phyloP scores from a whole-genome alignment of 2,113 vertebrate species.

The Hoplias malabaricus region DNA sequence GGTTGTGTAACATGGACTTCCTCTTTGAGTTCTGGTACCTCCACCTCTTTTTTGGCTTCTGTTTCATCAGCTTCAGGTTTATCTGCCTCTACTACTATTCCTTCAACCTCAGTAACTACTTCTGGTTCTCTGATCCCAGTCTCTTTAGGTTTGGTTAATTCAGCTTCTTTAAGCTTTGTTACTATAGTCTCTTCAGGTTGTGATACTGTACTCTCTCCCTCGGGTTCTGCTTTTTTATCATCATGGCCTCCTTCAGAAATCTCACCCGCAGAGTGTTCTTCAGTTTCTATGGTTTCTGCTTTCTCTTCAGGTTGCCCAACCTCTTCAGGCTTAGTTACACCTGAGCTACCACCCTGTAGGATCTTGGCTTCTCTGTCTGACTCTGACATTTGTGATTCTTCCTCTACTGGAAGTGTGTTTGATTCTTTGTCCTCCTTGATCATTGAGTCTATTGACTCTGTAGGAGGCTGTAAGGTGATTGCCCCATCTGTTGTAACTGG shows the following conservation, averaged over 20 bases:
- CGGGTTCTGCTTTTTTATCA: neutral
- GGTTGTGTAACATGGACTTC: neutral
- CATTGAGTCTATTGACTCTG: slow-evolving; percentile 11
- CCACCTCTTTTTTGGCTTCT: neutral
- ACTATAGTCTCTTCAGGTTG: neutral
- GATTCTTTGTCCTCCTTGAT: slow-evolving; percentile 39
- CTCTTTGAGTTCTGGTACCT: neutral
- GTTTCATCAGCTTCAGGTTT: neutral
- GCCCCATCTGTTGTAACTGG: slow-evolving; percentile 47
- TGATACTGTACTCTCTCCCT: neutral
- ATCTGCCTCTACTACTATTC: too few relatives aligned
- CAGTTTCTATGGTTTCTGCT: neutral
- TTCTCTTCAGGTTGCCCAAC: neutral
- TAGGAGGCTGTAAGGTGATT: slow-evolving; percentile 57
- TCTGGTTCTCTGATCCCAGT: neutral
- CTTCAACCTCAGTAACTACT: neutral
- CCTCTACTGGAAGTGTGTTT: slow-evolving; percentile 52
- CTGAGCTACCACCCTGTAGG: neutral
- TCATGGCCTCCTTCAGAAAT: neutral
- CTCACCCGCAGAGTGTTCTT: neutral
- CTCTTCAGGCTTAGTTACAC: neutral
- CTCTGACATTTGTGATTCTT: slow-evolving; percentile 3
- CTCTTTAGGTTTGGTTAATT: neutral
- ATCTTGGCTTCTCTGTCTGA: neutral
- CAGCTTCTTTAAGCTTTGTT: neutral